These are phyloP conservation scores for Sabatieria punctata DNA, from an alignment of 2,888 invertebrate genomes.

Conservation along the genomic window DNA sequence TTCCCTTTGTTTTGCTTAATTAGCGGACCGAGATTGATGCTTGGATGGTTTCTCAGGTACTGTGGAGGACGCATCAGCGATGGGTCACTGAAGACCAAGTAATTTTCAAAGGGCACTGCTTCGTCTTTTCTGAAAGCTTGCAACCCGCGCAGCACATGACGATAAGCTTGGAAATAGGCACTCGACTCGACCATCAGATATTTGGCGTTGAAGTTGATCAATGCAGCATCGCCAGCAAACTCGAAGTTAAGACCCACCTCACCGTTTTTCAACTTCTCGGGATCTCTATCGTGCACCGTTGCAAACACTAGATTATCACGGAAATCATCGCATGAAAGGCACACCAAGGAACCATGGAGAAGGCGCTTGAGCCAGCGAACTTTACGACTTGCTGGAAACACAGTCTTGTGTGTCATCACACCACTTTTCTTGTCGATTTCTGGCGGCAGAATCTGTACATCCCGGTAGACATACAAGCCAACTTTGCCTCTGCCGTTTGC, in stretches of 20 bases:
- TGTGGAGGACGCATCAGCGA: too few relatives aligned
- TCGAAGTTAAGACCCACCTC: neutral
- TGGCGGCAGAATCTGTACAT: conserved; percentile 12
- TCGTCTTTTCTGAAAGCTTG: conserved; percentile 41
- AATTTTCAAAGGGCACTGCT: conserved; percentile 27
- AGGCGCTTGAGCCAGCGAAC: conserved; percentile 44
- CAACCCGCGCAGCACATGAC: conserved; percentile 53
- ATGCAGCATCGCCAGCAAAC: neutral
- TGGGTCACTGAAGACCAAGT: conserved; percentile 16
- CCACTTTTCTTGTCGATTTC: conserved; percentile 14
- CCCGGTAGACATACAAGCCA: conserved; percentile 9
- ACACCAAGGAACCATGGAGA: conserved; percentile 53
- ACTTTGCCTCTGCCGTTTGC: neutral
- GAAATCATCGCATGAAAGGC: conserved; percentile 54
- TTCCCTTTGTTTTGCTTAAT: too few relatives aligned
- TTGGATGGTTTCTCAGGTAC: neutral
- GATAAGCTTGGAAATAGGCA: conserved; percentile 64
- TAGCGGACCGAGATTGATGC: neutral
- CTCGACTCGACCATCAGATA: conserved; percentile 54
- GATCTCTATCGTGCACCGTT: conserved; percentile 46
- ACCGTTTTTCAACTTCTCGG: conserved; percentile 40
- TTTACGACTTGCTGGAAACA: conserved; percentile 27
- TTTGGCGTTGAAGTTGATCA: conserved; percentile 5
- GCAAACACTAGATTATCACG: conserved; percentile 48
- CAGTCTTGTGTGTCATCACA: conserved; percentile 11